These are phyloP conservation scores for Epizoanthus rinbou DNA, from an alignment of 92 coral and sea anemone species.

Conservation along the genomic window DNA sequence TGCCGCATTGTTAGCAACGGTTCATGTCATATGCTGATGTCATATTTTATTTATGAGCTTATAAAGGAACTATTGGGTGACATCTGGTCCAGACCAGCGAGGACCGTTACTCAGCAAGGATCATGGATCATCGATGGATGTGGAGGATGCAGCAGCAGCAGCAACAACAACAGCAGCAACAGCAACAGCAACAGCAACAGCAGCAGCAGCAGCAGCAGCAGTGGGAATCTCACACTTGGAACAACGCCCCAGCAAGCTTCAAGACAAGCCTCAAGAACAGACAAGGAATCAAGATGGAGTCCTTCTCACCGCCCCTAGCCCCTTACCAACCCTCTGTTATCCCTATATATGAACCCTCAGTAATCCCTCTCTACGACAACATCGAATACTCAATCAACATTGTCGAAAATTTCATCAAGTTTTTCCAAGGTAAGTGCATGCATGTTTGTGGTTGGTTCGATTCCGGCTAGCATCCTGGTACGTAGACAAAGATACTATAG, in stretches of 20 bases:
- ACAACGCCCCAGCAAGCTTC: neutral
- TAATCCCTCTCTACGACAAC: slow-evolving; percentile 51
- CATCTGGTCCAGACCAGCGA: slow-evolving; percentile 5
- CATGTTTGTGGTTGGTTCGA: neutral
- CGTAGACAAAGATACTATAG: no score
- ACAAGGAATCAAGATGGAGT: slow-evolving; percentile 11
- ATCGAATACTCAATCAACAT: slow-evolving; percentile 69
- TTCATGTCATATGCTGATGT: slow-evolving; percentile 30
- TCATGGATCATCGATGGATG: slow-evolving; percentile 12
- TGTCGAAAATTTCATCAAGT: slow-evolving; percentile 69
- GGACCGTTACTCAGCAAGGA: neutral
- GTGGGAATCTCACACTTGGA: slow-evolving; percentile 33
- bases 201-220: neutral
- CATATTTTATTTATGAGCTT: slow-evolving; percentile 19
- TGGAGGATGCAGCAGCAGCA: neutral
- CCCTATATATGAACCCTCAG: slow-evolving; percentile 26
- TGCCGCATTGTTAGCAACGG: slow-evolving; percentile 5
- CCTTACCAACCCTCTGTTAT: neutral
- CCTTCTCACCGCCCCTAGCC: slow-evolving; percentile 8
- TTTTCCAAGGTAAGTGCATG: slow-evolving; percentile 42
- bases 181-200: neutral
- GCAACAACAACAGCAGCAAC: neutral
- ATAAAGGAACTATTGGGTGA: slow-evolving; percentile 4
- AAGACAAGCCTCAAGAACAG: slow-evolving; percentile 11
- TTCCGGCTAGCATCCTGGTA: neutral